A percentile compares a stretch with the other conserved stretches of the same genome.
phyloP scores from a whole-genome alignment of 2,888 invertebrate genomes.

The Cheiracanthium punctorium region DNA sequence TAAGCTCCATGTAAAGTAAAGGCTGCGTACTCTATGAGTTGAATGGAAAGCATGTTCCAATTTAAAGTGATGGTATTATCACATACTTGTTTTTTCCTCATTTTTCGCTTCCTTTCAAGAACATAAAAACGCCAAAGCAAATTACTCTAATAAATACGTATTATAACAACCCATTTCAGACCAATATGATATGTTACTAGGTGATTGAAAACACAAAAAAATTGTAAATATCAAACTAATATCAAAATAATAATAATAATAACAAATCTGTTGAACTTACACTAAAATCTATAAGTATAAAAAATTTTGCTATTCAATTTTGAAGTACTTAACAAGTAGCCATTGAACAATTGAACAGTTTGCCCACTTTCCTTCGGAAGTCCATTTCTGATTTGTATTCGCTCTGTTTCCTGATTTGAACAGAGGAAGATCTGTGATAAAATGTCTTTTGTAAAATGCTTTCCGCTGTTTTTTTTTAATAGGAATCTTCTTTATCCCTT shows the following conservation, averaged over 20 bases:
- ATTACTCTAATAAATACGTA: conserved; percentile 1
- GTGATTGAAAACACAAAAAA: no score
- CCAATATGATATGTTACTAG: not conserved
- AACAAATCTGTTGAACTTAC: not conserved
- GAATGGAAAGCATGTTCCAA: not conserved
- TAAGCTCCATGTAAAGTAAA: conserved; percentile 8
- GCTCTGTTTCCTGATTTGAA: not conserved
- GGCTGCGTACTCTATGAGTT: not conserved
- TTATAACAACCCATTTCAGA: not conserved
- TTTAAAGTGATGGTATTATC: not conserved
- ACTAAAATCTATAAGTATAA: not conserved
- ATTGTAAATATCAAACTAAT: no score
- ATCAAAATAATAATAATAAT: no score
- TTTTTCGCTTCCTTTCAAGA: no score
- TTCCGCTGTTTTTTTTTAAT: not conserved
- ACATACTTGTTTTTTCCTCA: not conserved
- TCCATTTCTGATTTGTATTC: not conserved
- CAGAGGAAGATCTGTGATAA: not conserved
- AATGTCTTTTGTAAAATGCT: not conserved
- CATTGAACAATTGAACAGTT: not conserved
- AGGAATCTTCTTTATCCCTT: conserved; percentile 28
- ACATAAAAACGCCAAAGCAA: not conserved
- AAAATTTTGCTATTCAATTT: not conserved
- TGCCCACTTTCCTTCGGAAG: not conserved
- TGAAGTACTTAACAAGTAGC: not conserved